Conservation (phyloP, 2,113 vertebrate genomes). For the Ibidorhyncha struthersii region DNA sequence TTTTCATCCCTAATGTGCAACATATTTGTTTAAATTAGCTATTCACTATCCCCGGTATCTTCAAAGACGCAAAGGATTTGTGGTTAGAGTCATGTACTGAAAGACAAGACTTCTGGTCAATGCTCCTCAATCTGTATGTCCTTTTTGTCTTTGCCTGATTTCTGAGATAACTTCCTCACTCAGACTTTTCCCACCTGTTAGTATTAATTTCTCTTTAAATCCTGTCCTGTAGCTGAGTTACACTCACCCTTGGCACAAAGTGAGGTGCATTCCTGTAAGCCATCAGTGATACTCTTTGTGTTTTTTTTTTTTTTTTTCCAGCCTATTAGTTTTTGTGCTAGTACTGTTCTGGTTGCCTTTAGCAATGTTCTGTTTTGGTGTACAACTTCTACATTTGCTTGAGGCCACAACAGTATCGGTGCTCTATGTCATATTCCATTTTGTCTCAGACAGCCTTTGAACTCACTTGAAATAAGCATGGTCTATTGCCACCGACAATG, state of each 20-base stretch:
- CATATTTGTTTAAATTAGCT: neutral
- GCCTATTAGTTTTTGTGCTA: neutral
- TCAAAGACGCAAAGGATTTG: neutral
- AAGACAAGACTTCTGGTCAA: neutral
- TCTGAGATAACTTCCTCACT: neutral
- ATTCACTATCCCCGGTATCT: neutral
- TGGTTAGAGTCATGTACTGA: neutral
- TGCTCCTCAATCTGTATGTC: neutral
- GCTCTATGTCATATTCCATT: slow-evolving; percentile 29
- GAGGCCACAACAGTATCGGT: slow-evolving; percentile 36
- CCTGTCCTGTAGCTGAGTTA: neutral
- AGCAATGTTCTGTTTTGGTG: neutral
- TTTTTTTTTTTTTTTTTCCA: neutral
- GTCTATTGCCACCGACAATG: neutral
- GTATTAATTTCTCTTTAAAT: neutral
- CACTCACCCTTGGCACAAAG: neutral
- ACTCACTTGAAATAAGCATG: neutral
- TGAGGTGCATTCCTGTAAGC: neutral
- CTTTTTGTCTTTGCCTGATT: neutral
- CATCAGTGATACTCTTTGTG: neutral
- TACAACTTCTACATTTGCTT: slow-evolving; percentile 14
- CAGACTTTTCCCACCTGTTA: neutral
- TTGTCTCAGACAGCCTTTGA: neutral
- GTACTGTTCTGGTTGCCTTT: neutral
- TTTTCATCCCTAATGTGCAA: neutral